Base-by-base conservation (phyloP, 2,888 invertebrate genomes). In the Harpagoxenus sublaevis region DNA sequence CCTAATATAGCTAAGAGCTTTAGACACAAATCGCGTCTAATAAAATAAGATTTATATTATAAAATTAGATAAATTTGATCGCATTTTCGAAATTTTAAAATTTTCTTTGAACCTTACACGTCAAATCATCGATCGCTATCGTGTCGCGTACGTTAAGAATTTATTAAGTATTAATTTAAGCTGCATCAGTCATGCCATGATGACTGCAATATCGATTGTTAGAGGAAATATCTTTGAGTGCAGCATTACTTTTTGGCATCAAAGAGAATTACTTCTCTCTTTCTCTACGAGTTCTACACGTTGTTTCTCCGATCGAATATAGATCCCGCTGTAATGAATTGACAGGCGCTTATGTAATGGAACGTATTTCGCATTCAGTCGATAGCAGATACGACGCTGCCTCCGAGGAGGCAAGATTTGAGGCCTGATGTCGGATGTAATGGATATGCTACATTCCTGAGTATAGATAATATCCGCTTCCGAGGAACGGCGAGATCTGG, bases 281-380 rank as follows among this genome's bases (percentile, higher is more conserved):
- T 18, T 62, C 31, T 62, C 45, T 45, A n/a, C 42, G 1, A 23
- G 2, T 65, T 65, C 18, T 15, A 10, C 28, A n/a, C 4, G 12
- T 53, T 77, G 77, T 45, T 78, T 42, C 42, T 28, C 3, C 23
- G 39, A 18, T 42, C n/a, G 42, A 9, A 75, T 35, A 23, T 51
- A 51, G 51, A 31, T 66, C 15, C n/a, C 57, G 66, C 23, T 5
- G 42, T 68, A 78, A 78, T 45, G 18, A 45, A 45, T 23, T 66
- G 66, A n/a, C 5, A 45, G 23, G 45, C 28, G 31, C 66, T 55
- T 55, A 39, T 42, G 78, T 66, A 66, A 45, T n/a, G 31, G 9
- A n/a, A 45, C 53, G 45, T 57, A 66, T 68, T 78, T 78, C 31
- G 28, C 55, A 66, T 78, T 66, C 45, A 78, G 53, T 65, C 53